These are phyloP conservation scores for Melinopterus prodromus DNA, from an alignment of 2,888 invertebrate genomes.

Conservation along the genomic window DNA sequence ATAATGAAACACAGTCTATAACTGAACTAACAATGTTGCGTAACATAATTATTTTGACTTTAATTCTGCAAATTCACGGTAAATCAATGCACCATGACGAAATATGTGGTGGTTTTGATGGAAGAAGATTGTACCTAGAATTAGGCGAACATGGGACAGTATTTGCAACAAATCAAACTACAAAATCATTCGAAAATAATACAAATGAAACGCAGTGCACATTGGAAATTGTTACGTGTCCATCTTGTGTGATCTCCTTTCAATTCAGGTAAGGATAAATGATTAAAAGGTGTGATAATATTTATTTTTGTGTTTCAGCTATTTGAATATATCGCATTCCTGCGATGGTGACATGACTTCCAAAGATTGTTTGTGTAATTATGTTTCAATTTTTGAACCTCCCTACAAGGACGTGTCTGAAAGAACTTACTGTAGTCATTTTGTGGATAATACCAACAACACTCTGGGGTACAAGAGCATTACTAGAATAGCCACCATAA, in stretches of 20 bases:
- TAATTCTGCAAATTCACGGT: background rate
- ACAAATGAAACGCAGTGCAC: slow-evolving; percentile 40
- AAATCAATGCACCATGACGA: slow-evolving; percentile 41
- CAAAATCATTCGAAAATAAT: slow-evolving; percentile 25
- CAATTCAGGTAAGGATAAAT: slow-evolving; percentile 60
- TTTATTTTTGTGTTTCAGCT: slow-evolving; percentile 45
- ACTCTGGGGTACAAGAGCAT: slow-evolving; percentile 66
- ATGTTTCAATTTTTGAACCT: slow-evolving; percentile 72
- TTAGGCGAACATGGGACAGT: slow-evolving; percentile 56
- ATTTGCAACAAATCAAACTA: slow-evolving; percentile 53
- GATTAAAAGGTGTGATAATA: background rate
- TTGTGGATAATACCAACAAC: slow-evolving; percentile 48
- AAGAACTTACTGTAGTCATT: slow-evolving; percentile 67
- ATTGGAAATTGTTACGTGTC: slow-evolving; percentile 72
- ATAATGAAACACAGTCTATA: background rate
- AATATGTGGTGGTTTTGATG: slow-evolving; percentile 54
- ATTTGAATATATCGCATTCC: slow-evolving; percentile 53
- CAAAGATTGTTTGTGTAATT: slow-evolving; percentile 64
- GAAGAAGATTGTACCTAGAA: slow-evolving; percentile 57
- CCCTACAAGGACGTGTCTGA: slow-evolving; percentile 69
- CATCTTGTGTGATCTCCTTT: slow-evolving; percentile 70
- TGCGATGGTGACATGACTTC: slow-evolving; percentile 51
- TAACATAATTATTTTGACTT: background rate
- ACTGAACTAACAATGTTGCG: background rate
- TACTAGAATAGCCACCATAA: slow-evolving; percentile 68